Conservation (phyloP, 2,797 vertebrate genomes). For the Borostomias antarcticus region DNA sequence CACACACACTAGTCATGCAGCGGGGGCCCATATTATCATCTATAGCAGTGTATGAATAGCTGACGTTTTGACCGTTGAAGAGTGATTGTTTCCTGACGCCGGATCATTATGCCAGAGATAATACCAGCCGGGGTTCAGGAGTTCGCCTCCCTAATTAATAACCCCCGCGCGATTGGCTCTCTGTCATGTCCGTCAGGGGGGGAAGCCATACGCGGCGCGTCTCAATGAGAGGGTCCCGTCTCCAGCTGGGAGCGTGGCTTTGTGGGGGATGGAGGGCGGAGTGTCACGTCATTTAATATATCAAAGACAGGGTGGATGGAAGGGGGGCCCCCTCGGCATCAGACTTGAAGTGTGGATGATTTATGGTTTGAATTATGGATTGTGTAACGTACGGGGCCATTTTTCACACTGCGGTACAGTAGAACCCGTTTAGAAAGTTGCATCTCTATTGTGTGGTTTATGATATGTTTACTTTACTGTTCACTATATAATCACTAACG, state of each 20-base stretch:
- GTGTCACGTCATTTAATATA: not conserved
- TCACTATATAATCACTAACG: too few species aligned
- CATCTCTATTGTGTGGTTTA: too few species aligned
- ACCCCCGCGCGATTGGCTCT: slow-evolving; percentile 33
- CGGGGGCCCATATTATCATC: slow-evolving; percentile 30
- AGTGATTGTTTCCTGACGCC: slow-evolving; percentile 51
- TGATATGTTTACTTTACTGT: too few species aligned
- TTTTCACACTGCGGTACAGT: too few species aligned
- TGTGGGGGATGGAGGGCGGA: not conserved
- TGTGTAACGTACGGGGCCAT: too few species aligned
- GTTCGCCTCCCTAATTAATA: slow-evolving; percentile 63
- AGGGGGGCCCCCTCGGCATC: too few species aligned
- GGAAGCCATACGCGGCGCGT: not conserved
- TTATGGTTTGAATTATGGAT: too few species aligned
- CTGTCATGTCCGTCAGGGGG: slow-evolving; percentile 2
- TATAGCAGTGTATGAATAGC: not conserved
- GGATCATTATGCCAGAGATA: slow-evolving; percentile 37
- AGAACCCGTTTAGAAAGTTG: too few species aligned
- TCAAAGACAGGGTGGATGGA: not conserved
- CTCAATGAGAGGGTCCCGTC: slow-evolving; percentile 22
- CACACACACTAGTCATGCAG: slow-evolving; percentile 21
- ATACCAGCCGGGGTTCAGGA: slow-evolving; percentile 58
- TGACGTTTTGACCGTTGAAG: slow-evolving; percentile 8
- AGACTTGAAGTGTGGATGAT: too few species aligned
- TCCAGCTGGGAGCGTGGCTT: slow-evolving; percentile 6